A percentile compares a stretch with the other conserved stretches of the same genome.
Evolutionary conservation across 23 tunicate genomes (phyloP).

Genomic region (Oikopleura dioica): DNA sequence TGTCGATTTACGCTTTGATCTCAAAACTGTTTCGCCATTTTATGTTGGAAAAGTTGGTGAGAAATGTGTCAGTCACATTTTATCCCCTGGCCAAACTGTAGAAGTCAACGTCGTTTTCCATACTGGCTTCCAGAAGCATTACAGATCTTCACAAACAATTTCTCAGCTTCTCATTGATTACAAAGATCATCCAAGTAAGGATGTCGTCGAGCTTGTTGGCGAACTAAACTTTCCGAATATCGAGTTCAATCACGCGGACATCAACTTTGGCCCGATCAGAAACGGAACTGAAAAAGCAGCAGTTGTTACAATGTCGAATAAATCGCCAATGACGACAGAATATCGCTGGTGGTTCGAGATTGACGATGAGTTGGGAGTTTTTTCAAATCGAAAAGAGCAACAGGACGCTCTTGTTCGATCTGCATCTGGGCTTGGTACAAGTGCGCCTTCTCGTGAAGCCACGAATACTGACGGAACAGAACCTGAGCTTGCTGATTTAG

Average conservation of each 20-base stretch:
- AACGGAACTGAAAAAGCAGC: background rate
- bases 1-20: background rate
- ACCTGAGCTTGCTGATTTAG: background rate
- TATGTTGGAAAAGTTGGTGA: too few species aligned
- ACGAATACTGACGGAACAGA: background rate
- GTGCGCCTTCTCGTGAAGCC: background rate
- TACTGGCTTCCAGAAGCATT: background rate
- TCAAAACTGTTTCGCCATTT: too few species aligned
- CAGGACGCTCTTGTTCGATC: background rate
- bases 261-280: background rate
- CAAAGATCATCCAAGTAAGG: background rate
- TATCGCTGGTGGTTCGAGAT: background rate
- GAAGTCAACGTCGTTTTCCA: background rate
- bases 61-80: too few species aligned
- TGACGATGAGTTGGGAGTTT: background rate
- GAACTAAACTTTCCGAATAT: background rate
- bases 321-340: background rate
- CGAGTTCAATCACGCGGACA: background rate
- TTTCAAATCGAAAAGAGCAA: background rate
- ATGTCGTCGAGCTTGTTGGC: background rate
- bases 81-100: background rate
- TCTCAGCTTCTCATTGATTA: background rate
- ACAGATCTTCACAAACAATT: background rate
- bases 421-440: too few species aligned
- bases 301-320: background rate